Evolutionary conservation across 2,888 invertebrate genomes (phyloP).

Genomic region (Epirrhoe alternata): DNA sequence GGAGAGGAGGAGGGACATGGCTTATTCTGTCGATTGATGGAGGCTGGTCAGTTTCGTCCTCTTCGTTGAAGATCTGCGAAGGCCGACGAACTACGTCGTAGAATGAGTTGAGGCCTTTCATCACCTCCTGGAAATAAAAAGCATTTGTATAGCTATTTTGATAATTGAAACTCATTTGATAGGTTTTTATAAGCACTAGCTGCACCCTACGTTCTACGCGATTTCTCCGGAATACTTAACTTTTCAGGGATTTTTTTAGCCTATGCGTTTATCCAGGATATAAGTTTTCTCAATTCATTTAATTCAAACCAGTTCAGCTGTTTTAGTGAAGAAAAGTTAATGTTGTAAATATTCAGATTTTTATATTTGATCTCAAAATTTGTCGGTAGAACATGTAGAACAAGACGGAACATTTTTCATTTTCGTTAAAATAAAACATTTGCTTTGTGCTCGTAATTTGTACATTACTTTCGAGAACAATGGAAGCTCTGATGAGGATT

Average conservation of each 20-base stretch:
- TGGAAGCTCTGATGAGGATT: constrained; percentile 8
- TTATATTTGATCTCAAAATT: constrained; percentile 43
- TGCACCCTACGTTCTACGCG: too few relatives aligned
- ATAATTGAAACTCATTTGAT: too few relatives aligned
- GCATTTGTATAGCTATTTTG: constrained; percentile 2
- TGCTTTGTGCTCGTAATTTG: constrained; percentile 57
- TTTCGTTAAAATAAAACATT: constrained; percentile 54
- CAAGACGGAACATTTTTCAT: constrained; percentile 60
- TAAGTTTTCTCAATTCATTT: too few relatives aligned
- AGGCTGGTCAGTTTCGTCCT: constrained; percentile 66
- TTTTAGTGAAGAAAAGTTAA: too few relatives aligned
- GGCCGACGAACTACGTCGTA: constrained; percentile 92
- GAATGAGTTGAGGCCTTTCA: constrained; percentile 92
- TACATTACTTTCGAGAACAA: constrained; percentile 54
- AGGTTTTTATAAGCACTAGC: too few relatives aligned
- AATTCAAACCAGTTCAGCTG: too few relatives aligned
- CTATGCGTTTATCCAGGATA: too few relatives aligned
- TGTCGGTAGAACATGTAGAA: constrained; percentile 11
- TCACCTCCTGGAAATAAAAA: constrained; percentile 87
- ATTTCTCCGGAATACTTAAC: too few relatives aligned
- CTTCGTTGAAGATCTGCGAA: constrained; percentile 86
- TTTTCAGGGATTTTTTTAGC: too few relatives aligned
- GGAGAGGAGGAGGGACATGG: constrained; percentile 76
- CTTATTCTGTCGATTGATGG: constrained; percentile 63
- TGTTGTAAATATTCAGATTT: background rate